Base-by-base conservation (phyloP, 2,797 vertebrate genomes). In the Danio kyathit region DNA sequence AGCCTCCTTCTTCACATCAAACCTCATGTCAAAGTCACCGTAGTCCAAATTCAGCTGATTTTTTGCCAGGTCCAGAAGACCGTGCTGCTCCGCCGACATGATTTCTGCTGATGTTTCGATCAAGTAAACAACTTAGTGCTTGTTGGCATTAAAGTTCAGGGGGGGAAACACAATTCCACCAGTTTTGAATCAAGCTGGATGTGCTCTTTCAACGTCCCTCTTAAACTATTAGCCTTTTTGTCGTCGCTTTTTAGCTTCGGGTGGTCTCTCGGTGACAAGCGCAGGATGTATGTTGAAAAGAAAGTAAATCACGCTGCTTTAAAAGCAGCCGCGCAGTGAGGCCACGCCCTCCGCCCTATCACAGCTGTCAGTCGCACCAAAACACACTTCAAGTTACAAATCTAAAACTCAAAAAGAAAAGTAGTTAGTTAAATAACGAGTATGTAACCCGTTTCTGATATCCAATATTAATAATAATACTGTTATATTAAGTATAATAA, bases 21-120 rank as follows among this genome's bases (percentile, higher is more conserved):
- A 98, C 93, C 98, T 98, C 88, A 99, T 91, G 89, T 99, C 97
- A 92, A 97, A 99, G 89, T 99, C 97, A 87, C 94, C 95, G 60
- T 96, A 96, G 89, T 97, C 96, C 95, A 98, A 96, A 93, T 96
- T 96, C 93, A 99, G 94, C 79, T 94, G 93, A 84, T 89, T 93
- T 88, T 96, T 97, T 87, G 96, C 96, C 93, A 98, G 93, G 89
- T 95, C 96, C 89, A 95, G 87, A 16, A 76, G 80, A 11, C 46
- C 65, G 2, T 85, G 80, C 48, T 79, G 80, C 61, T 82, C 83
- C 72, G 80, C 76, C 66, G 76, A 79, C 83, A 82, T 84, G 79
- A 63, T 79, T 69, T 52, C 72, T 74, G 69, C 21, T 38, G 40
- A 54, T 71, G 60, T 61, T 54, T 63, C 56, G 29, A 71, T 61